Percentiles rank a stretch among this genome's conserved stretches.
These are phyloP conservation scores for Bufo bufo DNA, from an alignment of 2,113 vertebrate genomes.

Conservation along the genomic window DNA sequence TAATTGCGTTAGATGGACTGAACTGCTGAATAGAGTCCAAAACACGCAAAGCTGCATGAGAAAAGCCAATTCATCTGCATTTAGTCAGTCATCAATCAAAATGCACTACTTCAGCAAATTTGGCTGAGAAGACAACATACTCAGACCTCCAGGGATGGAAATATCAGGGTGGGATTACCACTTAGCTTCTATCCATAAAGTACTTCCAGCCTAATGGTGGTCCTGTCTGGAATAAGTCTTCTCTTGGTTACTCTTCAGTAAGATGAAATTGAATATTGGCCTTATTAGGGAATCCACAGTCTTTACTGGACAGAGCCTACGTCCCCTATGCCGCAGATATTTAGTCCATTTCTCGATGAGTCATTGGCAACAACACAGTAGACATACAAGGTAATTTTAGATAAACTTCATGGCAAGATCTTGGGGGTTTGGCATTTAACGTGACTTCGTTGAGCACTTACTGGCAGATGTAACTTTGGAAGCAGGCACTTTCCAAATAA, in stretches of 20 bases:
- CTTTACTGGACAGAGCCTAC: conserved; percentile 58
- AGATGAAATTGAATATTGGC: conserved; percentile 67
- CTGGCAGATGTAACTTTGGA: conserved; percentile 73
- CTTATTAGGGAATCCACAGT: conserved; percentile 65
- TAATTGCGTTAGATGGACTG: conserved; percentile 58
- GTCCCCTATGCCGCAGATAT: conserved; percentile 57
- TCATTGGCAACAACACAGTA: conserved; percentile 66
- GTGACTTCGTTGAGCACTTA: conserved; percentile 61
- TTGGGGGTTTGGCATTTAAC: conserved; percentile 66
- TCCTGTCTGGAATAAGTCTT: conserved; percentile 67
- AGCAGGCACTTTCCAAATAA: conserved; percentile 80
- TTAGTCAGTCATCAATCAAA: conserved; percentile 79
- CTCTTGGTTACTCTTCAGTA: conserved; percentile 61
- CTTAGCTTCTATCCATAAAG: conserved; percentile 66
- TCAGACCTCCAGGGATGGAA: conserved; percentile 69
- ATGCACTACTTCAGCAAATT: conserved; percentile 73
- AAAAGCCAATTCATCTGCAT: conserved; percentile 69
- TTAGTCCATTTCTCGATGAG: conserved; percentile 66
- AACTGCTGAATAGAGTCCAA: conserved; percentile 63
- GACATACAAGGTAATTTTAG: conserved; percentile 72
- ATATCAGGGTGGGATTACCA: conserved; percentile 59
- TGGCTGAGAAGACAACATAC: conserved; percentile 72
- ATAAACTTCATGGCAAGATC: conserved; percentile 66
- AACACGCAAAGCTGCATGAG: conserved; percentile 67
- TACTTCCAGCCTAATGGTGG: conserved; percentile 71